A percentile compares a stretch with the other conserved stretches of the same genome.
Conservation (phyloP, 2,113 vertebrate species). For the Sinocyclocheilus maitianheensis region DNA sequence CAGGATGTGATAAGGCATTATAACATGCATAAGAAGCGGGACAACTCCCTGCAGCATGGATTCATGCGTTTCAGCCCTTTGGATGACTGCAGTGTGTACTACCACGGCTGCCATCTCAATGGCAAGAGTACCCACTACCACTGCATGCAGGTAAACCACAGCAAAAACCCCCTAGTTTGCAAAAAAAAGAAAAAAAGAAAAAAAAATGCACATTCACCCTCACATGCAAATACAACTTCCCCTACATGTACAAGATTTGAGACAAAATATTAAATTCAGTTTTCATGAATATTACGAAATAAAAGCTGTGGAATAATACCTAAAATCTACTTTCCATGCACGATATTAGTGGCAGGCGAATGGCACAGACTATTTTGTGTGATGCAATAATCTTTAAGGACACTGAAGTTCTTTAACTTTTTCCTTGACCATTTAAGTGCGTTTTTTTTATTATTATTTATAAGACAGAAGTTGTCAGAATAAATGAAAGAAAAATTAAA, state of each 20-base stretch:
- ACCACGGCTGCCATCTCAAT: constrained; percentile 98
- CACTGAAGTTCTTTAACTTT: constrained; percentile 63
- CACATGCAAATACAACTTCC: neutral
- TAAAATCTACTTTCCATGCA: neutral
- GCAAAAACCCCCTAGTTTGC: neutral
- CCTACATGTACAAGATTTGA: neutral
- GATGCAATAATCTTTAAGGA: constrained; percentile 62
- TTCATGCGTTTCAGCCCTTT: constrained; percentile 99
- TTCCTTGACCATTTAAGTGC: constrained; percentile 73
- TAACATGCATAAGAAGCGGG: constrained; percentile 99
- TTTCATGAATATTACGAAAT: no score
- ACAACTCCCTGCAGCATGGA: constrained; percentile 98
- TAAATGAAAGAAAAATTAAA: constrained; percentile 77
- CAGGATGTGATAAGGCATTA: constrained; percentile 99
- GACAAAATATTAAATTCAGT: neutral
- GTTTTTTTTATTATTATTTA: constrained; percentile 54
- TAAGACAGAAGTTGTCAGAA: constrained; percentile 72
- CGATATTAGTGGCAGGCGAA: neutral
- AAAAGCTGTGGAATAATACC: neutral
- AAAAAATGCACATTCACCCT: neutral
- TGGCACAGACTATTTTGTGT: neutral
- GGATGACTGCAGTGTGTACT: constrained; percentile 98
- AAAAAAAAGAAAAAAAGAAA: neutral
- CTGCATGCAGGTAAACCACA: constrained; percentile 94
- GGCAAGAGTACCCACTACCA: constrained; percentile 99